Evolutionary conservation across 1,140 invertebrate genomes (phyloP), one percentile per base, ranked within the genome.

Genomic region (Babylonia areolata): DNA sequence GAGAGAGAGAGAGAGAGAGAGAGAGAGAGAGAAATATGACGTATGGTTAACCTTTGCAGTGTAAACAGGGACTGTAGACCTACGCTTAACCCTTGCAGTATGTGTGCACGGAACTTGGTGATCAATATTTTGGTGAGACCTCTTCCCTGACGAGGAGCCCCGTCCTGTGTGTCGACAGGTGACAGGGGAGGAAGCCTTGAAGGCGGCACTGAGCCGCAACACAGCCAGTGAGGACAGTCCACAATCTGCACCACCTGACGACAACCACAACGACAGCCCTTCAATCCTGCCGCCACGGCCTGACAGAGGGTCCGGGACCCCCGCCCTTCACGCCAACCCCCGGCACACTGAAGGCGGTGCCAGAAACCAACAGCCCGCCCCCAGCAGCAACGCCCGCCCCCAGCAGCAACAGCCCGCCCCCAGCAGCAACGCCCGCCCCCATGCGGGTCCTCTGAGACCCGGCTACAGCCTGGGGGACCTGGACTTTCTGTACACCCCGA

Each of bases 401-500:
- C 75, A 40, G n/a, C n/a, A n/a, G n/a, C n/a, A n/a, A n/a, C n/a
- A n/a, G n/a, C n/a, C n/a, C n/a, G n/a, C n/a, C n/a, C 23, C 58
- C 58, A 1, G 31, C 6, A 35, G 33, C 31, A 9, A 6, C 71
- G 12, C 1, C 75, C 75, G 23, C 35, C 35, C 75, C 28, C 75
- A 40, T 37, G 39, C 75, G 28, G 37, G 28, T 31, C 75, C 75
- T 40, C 37, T 77, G 0, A 37, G 35, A 6, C 75, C 75, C 23
- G 75, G 37, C 37, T 77, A 77, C 75, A 77, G 35, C 75, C 35
- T 40, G 17, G 75, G 75, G 0, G 37, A 77, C 35, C 11, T 77
- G 15, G 37, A 77, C 11, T 77, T 40, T 23, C 35, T 40, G 75
- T 77, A 77, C 75, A 77, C 75, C 20, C 75, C 75, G 37, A 77